These are phyloP conservation scores for Ahaetulla prasina DNA, from an alignment of 2,113 vertebrate genomes.

Conservation along the genomic window DNA sequence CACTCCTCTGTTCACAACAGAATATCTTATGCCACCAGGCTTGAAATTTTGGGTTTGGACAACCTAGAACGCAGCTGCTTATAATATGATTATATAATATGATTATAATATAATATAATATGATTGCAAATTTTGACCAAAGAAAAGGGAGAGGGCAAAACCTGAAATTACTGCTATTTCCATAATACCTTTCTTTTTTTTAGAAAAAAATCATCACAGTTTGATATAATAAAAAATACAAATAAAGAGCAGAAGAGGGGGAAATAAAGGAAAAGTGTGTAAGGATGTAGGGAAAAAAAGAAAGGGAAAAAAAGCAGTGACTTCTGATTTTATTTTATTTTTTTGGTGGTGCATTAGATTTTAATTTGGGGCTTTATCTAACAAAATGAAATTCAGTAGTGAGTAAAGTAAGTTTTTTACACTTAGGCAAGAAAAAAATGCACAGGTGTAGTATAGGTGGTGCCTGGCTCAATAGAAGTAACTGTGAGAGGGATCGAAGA, in stretches of 20 bases:
- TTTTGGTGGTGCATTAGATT: not conserved
- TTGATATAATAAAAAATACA: not conserved
- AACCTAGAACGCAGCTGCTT: no score
- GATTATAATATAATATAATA: no score
- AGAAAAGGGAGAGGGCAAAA: not conserved
- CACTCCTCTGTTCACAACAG: no score
- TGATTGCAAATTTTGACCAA: no score
- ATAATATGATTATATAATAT: no score
- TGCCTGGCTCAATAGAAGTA: no score
- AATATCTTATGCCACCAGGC: no score
- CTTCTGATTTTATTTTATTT: not conserved
- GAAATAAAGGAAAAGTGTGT: not conserved
- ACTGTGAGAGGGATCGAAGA: no score
- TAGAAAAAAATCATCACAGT: not conserved
- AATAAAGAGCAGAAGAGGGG: not conserved
- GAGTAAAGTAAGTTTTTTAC: not conserved
- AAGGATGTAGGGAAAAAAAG: not conserved
- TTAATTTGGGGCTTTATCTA: not conserved
- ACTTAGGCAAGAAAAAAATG: not conserved
- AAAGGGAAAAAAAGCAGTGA: not conserved
- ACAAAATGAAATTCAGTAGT: not conserved
- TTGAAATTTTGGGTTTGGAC: no score
- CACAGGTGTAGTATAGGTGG: not conserved
- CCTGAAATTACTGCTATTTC: not conserved
- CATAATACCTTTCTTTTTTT: not conserved